Evolutionary conservation across 2,113 vertebrate genomes (phyloP).

Genomic region (Corythoichthys intestinalis): DNA sequence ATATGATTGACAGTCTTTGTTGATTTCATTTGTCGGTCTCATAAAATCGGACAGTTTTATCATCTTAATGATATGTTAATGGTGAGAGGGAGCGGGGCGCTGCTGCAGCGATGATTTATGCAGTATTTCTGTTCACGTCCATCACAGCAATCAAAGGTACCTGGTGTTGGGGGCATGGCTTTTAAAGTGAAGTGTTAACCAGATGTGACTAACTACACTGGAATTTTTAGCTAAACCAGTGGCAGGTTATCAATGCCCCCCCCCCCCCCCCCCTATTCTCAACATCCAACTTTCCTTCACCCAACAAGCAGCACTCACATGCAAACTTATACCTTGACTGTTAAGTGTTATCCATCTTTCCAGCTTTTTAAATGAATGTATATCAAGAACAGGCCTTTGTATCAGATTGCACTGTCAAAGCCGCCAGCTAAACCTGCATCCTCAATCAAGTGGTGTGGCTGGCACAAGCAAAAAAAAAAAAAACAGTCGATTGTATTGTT

Average conservation of each 20-base stretch:
- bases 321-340: conserved; percentile 5
- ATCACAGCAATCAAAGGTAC: conserved; percentile 37
- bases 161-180: conserved; percentile 21
- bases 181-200: conserved; percentile 2
- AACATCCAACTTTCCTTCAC: not conserved
- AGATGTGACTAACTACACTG: conserved; percentile 36
- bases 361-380: not conserved
- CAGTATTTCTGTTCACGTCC: conserved; percentile 36
- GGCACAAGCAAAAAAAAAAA: conserved; percentile 19
- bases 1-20: conserved; percentile 18
- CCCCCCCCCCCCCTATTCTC: too few relatives aligned
- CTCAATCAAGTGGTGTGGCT: conserved; percentile 48
- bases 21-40: conserved; percentile 24
- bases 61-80: conserved; percentile 51
- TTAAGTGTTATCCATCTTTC: not conserved
- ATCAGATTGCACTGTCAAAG: conserved; percentile 22
- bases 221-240: not conserved
- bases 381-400: conserved; percentile 40
- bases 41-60: conserved; percentile 25
- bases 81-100: conserved; percentile 26
- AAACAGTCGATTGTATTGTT: conserved; percentile 32
- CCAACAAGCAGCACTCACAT: not conserved
- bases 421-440: conserved; percentile 28
- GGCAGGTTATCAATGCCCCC: not conserved
- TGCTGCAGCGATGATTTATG: conserved; percentile 42